Evolutionary conservation across 2,797 vertebrate genomes (phyloP).

Genomic region (Tauraco hartlaubi): DNA sequence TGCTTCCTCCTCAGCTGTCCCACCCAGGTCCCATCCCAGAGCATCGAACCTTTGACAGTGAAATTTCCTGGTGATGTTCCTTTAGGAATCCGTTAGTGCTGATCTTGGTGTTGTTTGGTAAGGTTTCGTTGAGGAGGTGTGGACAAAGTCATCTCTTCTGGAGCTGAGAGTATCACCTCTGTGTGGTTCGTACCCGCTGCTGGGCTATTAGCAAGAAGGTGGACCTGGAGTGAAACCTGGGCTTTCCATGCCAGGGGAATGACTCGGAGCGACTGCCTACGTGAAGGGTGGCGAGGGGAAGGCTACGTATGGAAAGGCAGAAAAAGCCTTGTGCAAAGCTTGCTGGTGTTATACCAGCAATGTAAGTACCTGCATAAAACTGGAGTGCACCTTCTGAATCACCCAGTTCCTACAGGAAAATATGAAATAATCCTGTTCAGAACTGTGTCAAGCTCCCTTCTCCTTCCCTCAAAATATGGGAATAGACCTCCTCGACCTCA

Average conservation of each 20-base stretch:
- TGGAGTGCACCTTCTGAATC: background rate
- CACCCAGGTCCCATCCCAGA: background rate
- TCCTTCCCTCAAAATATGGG: background rate
- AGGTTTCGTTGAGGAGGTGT: background rate
- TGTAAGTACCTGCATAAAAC: background rate
- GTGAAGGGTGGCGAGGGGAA: background rate
- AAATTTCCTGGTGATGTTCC: background rate
- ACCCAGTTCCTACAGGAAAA: background rate
- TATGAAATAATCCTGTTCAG: background rate
- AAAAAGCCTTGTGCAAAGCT: background rate
- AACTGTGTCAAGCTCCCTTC: background rate
- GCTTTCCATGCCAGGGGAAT: background rate
- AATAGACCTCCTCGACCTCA: background rate
- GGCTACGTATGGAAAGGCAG: background rate
- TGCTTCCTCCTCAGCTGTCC: background rate
- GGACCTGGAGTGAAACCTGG: background rate
- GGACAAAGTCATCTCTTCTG: background rate
- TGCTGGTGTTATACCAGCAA: background rate
- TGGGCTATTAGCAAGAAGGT: background rate
- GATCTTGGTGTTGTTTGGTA: background rate
- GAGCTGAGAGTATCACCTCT: too few species aligned
- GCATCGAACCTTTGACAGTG: background rate
- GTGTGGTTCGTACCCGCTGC: background rate
- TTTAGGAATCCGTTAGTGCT: background rate
- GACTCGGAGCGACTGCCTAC: fast-evolving